phyloP scores from a whole-genome alignment of 2,888 invertebrate genomes.

The Lissonota sp. region DNA sequence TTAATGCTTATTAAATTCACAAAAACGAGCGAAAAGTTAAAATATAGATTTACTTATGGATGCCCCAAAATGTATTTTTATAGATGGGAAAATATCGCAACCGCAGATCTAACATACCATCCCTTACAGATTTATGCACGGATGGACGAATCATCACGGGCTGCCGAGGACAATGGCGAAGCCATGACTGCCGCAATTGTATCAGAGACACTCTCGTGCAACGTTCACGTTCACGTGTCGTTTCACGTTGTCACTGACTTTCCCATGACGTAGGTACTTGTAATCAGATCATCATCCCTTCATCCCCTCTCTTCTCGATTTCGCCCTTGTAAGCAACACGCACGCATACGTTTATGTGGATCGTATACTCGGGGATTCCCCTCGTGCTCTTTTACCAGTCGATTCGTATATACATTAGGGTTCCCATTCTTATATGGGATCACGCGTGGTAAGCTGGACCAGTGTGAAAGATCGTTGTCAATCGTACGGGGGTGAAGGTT shows the following conservation, averaged over 20 bases:
- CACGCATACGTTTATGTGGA: not conserved
- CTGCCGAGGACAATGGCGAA: slow-evolving; percentile 63
- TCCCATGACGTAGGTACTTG: slow-evolving; percentile 81
- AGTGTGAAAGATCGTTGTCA: slow-evolving; percentile 1
- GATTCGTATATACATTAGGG: not conserved
- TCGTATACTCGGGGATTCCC: not conserved
- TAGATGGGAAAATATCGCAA: no score
- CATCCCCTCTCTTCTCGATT: slow-evolving; percentile 36
- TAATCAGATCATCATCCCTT: slow-evolving; percentile 79
- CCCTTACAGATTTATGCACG: not conserved
- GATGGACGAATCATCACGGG: slow-evolving; percentile 4
- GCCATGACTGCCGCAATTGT: slow-evolving; percentile 53
- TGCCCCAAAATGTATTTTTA: no score
- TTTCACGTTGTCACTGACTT: slow-evolving; percentile 74
- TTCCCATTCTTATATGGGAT: not conserved
- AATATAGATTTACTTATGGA: no score
- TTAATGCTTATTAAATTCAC: no score
- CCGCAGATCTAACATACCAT: no score
- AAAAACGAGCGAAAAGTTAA: no score
- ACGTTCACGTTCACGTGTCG: slow-evolving; percentile 58
- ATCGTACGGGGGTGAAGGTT: slow-evolving; percentile 4
- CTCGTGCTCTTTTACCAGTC: slow-evolving; percentile 49
- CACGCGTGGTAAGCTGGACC: not conserved
- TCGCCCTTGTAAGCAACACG: not conserved
- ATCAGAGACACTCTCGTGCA: slow-evolving; percentile 43